Conservation (phyloP, 37 sponge, comb jelly and placozoan genomes). For the Diacarnus erythraeanus region DNA sequence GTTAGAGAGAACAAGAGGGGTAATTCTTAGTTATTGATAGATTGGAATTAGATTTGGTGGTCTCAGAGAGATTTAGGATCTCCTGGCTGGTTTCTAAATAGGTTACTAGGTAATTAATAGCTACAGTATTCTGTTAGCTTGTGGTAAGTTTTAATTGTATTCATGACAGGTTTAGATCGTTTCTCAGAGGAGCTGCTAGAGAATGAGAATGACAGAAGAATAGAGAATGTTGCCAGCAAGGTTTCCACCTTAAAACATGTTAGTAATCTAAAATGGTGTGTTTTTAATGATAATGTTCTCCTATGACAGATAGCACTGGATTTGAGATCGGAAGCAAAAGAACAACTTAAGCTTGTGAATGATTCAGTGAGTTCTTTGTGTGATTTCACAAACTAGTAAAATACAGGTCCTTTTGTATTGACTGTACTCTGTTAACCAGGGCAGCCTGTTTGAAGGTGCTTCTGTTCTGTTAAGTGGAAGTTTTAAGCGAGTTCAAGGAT, state of each 20-base stretch:
- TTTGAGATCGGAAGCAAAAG: conserved; percentile 51
- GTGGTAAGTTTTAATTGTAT: too few relatives aligned
- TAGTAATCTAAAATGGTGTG: background rate
- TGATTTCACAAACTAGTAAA: too few relatives aligned
- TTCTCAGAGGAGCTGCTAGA: conserved; percentile 72
- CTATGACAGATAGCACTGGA: conserved; percentile 57
- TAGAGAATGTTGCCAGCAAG: conserved; percentile 48
- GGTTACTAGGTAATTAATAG: too few relatives aligned
- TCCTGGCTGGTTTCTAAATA: too few relatives aligned
- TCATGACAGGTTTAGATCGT: background rate
- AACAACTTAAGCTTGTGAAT: conserved; percentile 45
- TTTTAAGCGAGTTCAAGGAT: conserved; percentile 53
- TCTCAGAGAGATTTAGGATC: background rate
- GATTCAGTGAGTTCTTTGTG: conserved; percentile 67
- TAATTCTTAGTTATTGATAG: background rate
- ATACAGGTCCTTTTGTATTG: background rate
- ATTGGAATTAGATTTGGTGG: background rate
- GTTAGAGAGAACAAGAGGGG: conserved; percentile 1
- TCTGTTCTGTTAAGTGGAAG: conserved; percentile 39
- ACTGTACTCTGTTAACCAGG: conserved; percentile 8
- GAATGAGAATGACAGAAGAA: conserved; percentile 61
- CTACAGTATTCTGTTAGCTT: too few relatives aligned
- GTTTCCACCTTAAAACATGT: conserved; percentile 66
- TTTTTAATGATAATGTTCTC: background rate
- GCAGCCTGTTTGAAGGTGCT: conserved; percentile 63